Evolutionary conservation across 2,797 vertebrate species (phyloP), one percentile per base, ranked within the genome.

Genomic region (Intellagama lesueurii): DNA sequence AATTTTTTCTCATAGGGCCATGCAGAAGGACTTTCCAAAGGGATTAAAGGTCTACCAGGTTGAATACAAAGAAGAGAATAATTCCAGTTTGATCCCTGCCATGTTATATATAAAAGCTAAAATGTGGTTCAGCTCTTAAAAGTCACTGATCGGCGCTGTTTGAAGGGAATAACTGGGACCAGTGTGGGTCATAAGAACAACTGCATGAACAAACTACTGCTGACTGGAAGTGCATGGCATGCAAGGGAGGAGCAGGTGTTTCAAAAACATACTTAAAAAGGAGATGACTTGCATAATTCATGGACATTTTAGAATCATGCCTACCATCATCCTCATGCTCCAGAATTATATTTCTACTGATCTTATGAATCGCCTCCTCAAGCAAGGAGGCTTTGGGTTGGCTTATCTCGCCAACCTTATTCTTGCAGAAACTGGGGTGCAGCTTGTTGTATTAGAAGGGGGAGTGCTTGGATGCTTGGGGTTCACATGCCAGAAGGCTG

Each of bases 401-500:
- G 47, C 30, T 77, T 44, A 24, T 76, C 69, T 40, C 19, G 26
- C 16, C 28, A 49, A 68, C 79, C 80, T 14, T 35, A 32, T 70
- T 56, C 68, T 35, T 81, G 76, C 35, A 80, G 83, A 30, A 76
- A 66, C 3, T 22, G 19, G 16, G 5, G 52, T 32, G 52, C 40
- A 28, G 30, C 5, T 86, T 5, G 17, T 49, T 47, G 80, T 35
- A 12, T 79, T 70, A 40, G 28, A 8, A 30, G 14, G 17, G 60
- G 26, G 12, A 56, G 11, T 52, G 81, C 28, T 3, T 76, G 52
- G 69, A 85, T 24, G 26, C 70, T 2, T 19, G 64, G 49, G 30
- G 30, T 40, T 49, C 49, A 30, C 83, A 75, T 85, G 90, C 82
- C 77, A n/a, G 66, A 24, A 80, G 30, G 75, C 16, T 40, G 68